These are phyloP conservation scores for Cataglyphis albicans DNA, from an alignment of 2,888 invertebrate species.

Conservation along the genomic window DNA sequence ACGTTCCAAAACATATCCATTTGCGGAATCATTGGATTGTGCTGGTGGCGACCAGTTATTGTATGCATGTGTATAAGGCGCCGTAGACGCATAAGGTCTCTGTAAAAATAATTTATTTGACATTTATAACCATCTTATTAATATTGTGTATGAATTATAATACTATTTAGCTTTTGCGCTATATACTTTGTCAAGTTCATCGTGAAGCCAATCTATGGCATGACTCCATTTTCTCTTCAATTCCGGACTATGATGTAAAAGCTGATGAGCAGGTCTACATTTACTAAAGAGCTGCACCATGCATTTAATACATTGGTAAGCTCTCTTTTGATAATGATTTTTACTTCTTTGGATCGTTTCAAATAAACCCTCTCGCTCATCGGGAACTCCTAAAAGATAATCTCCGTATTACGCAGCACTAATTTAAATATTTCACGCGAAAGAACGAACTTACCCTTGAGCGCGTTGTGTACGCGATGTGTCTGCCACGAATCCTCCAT, in stretches of 20 bases:
- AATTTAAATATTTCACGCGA: not conserved
- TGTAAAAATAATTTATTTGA: constrained; percentile 77
- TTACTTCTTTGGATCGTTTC: constrained; percentile 97
- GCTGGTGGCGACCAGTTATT: constrained; percentile 97
- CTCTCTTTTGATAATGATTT: constrained; percentile 97
- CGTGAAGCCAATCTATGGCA: constrained; percentile 97
- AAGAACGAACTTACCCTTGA: constrained; percentile 89
- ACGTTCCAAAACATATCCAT: constrained; percentile 97
- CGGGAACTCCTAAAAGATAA: constrained; percentile 88
- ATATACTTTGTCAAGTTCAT: constrained; percentile 94
- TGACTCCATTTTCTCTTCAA: constrained; percentile 95
- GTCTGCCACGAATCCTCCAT: constrained; percentile 99
- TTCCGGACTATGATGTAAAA: constrained; percentile 92
- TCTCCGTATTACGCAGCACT: constrained; percentile 4
- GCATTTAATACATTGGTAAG: constrained; percentile 98
- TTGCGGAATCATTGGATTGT: constrained; percentile 97
- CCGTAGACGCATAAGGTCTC: constrained; percentile 88
- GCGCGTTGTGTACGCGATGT: constrained; percentile 96
- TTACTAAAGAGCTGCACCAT: constrained; percentile 96
- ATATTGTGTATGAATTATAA: not conserved
- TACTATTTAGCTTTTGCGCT: not conserved
- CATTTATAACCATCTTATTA: not conserved
- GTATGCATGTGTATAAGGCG: constrained; percentile 94
- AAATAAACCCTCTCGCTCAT: constrained; percentile 96
- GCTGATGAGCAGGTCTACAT: constrained; percentile 92